Base-by-base conservation (phyloP, 2,888 invertebrate species). In the Phragmatobia fuliginosa region DNA sequence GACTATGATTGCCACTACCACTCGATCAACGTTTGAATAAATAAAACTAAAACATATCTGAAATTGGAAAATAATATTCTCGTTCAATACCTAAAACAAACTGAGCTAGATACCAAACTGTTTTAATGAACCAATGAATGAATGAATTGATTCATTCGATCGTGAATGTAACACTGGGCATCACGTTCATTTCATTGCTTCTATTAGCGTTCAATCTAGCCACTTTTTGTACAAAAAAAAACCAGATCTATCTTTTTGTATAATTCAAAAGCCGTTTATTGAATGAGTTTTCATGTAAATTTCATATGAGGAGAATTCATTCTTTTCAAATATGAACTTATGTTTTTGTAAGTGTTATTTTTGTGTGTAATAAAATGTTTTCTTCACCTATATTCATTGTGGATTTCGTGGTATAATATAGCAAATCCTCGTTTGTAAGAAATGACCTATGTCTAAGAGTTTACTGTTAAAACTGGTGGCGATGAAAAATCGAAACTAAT, bases 41-140 rank as follows among this genome's bases (percentile, higher is more conserved):
- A 7, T 21, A 8, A 28, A 38, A 65, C 25, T 66, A 56, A 62
- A 66, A 59, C 25, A 62, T 38, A 33, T 33, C 14, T 52, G 21
- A 18, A 28, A 62, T 49, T 59, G 49, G 33, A 52, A 63, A 67
- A 67, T 60, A 67, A 61, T 67, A 58, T 61, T 4, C 38, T 36
- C 28, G 45, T 31, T 10, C 21, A 60, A 38, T 67, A 67, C 67
- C 60, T 60, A 71, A 63, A 71, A 63, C 67, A 71, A 71, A 60
- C 63, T 38, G 14, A 66, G 74, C 68, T 77, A 76, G 85, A 87
- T 88, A 87, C 86, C 85, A 86, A 88, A 88, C 87, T 87, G 89
- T 88, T 90, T 90, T 89, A 90, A 90, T 91, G 87, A 91, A 90
- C 88, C 88, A 90, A 87, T 85, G 88, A 88, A 87, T 84, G 87